Evolutionary conservation across 1,140 invertebrate species (phyloP).

Genomic region (Ceratosolen solmsi): DNA sequence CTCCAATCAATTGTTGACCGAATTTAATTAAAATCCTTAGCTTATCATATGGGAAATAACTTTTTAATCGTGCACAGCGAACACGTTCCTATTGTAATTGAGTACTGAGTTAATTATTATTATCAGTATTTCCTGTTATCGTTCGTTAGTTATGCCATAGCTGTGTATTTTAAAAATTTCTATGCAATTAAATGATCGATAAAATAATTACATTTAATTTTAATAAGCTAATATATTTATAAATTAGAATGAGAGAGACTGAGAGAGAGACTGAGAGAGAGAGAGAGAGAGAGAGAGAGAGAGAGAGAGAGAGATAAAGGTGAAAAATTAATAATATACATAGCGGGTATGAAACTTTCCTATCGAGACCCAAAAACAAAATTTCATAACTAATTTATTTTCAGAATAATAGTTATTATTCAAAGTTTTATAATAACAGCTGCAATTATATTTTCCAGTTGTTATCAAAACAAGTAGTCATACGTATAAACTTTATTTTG

Average conservation of each 20-base stretch:
- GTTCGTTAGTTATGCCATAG: conserved; percentile 22
- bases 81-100: conserved; percentile 17
- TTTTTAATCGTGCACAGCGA: conserved; percentile 53
- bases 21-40: conserved; percentile 64
- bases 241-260: background rate
- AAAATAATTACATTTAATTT: background rate
- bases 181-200: conserved; percentile 12
- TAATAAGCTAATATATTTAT: too few species aligned
- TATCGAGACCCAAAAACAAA: background rate
- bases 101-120: conserved; percentile 29
- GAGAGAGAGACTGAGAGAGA: background rate
- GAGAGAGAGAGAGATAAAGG: too few species aligned
- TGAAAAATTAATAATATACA: too few species aligned
- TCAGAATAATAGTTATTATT: background rate
- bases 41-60: conserved; percentile 61
- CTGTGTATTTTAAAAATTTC: conserved; percentile 12
- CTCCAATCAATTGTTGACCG: conserved; percentile 50
- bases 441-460: background rate
- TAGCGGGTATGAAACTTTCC: background rate
- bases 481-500: background rate
- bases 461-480: background rate
- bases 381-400: background rate
- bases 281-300: conserved; percentile 8
- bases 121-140: conserved; percentile 27
- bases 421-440: background rate